Conservation (phyloP, 2,113 vertebrate genomes). For the Cynocephalus volans region DNA sequence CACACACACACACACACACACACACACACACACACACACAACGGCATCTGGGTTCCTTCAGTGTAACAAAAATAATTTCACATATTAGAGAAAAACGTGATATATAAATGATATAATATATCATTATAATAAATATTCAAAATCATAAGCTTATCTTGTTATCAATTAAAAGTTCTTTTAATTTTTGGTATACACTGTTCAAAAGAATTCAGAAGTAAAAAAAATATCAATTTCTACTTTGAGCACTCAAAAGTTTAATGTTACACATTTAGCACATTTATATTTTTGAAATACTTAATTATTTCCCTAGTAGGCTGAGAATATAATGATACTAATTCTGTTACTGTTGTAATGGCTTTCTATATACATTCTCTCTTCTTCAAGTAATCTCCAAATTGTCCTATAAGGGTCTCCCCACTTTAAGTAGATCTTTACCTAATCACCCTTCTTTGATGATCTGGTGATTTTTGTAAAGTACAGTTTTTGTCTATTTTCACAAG, state of each 20-base stretch:
- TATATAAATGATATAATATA: neutral
- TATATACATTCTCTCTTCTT: neutral
- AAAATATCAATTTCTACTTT: neutral
- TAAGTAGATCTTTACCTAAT: neutral
- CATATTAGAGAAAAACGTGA: neutral
- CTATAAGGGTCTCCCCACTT: neutral
- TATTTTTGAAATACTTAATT: neutral
- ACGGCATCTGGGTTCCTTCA: neutral
- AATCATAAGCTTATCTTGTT: neutral
- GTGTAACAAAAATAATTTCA: neutral
- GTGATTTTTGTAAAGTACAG: neutral
- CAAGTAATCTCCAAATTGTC: neutral
- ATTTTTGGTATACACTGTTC: neutral
- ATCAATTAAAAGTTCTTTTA: neutral
- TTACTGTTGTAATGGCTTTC: neutral
- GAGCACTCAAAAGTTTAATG: neutral
- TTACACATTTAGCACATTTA: neutral
- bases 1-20: too few species aligned
- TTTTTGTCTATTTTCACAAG: neutral
- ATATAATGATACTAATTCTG: conserved; percentile 27
- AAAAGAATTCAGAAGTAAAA: neutral
- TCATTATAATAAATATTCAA: neutral
- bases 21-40: neutral
- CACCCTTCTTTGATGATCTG: neutral
- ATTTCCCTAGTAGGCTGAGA: neutral